Conservation (phyloP, 2,113 vertebrate species). For the Cyrtonyx montezumae region DNA sequence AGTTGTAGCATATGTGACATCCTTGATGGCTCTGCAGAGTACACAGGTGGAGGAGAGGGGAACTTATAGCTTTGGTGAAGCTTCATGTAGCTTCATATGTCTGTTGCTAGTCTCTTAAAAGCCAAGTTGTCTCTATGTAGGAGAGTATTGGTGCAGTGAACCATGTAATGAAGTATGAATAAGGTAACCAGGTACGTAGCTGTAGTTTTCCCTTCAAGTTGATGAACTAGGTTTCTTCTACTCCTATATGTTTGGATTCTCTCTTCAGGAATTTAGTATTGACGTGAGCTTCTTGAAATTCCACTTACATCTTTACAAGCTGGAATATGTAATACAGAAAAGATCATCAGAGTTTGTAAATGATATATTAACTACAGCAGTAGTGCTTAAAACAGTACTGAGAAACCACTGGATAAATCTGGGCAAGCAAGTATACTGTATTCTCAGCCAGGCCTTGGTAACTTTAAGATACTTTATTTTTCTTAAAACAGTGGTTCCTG, state of each 20-base stretch:
- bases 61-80: background rate
- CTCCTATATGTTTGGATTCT: background rate
- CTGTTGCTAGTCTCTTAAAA: background rate
- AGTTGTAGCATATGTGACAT: background rate
- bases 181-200: background rate
- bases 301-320: background rate
- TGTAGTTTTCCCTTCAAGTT: background rate
- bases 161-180: background rate
- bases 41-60: background rate
- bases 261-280: background rate
- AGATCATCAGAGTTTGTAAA: background rate
- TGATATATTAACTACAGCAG: background rate
- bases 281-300: background rate
- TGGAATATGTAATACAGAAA: background rate
- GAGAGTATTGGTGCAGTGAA: background rate
- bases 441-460: background rate
- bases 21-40: background rate
- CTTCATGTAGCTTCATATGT: background rate
- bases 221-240: background rate
- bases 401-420: background rate
- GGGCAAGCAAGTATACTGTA: background rate
- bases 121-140: fast-evolving
- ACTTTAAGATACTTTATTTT: background rate
- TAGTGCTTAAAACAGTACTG: background rate
- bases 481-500: background rate